A percentile compares a stretch with the other conserved stretches of the same genome.
phyloP scores from a whole-genome alignment of 2,797 vertebrate species.

The Hydrocynus forskahlii region DNA sequence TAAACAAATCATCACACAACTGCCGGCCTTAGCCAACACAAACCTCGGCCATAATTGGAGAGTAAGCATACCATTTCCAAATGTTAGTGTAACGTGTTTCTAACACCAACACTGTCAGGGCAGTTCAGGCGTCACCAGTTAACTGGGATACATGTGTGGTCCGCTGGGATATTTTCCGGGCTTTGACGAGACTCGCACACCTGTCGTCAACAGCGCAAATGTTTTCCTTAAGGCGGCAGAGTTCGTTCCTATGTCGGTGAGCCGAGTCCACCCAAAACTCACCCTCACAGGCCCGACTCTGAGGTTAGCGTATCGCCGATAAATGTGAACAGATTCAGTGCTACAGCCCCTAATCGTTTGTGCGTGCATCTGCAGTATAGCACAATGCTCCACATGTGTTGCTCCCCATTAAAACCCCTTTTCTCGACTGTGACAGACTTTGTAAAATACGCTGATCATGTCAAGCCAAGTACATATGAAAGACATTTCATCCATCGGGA shows the following conservation, averaged over 20 bases:
- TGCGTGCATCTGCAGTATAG: conserved; percentile 35
- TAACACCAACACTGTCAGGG: conserved; percentile 60
- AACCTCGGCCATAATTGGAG: conserved; percentile 65
- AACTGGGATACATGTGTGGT: conserved; percentile 56
- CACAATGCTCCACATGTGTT: conserved; percentile 65
- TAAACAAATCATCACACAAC: conserved; percentile 68
- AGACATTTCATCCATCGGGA: conserved; percentile 62
- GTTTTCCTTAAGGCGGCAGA: conserved; percentile 51
- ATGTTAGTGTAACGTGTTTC: conserved; percentile 69
- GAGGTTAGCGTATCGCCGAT: neutral
- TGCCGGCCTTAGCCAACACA: conserved; percentile 62
- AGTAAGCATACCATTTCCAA: conserved; percentile 70
- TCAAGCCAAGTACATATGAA: conserved; percentile 65
- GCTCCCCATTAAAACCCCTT: conserved; percentile 55
- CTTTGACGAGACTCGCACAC: conserved; percentile 66
- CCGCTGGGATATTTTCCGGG: conserved; percentile 65
- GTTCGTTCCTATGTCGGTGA: conserved; percentile 36
- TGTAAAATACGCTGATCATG: conserved; percentile 59
- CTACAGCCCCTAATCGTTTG: conserved; percentile 26
- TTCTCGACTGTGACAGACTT: conserved; percentile 60
- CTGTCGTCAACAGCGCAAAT: conserved; percentile 65
- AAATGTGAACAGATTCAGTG: conserved; percentile 27
- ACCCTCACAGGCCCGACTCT: neutral
- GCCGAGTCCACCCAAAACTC: conserved; percentile 19
- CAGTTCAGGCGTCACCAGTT: conserved; percentile 53